Base-by-base conservation (phyloP, 2,797 vertebrate genomes). In the Dromococcyx pavoninus region DNA sequence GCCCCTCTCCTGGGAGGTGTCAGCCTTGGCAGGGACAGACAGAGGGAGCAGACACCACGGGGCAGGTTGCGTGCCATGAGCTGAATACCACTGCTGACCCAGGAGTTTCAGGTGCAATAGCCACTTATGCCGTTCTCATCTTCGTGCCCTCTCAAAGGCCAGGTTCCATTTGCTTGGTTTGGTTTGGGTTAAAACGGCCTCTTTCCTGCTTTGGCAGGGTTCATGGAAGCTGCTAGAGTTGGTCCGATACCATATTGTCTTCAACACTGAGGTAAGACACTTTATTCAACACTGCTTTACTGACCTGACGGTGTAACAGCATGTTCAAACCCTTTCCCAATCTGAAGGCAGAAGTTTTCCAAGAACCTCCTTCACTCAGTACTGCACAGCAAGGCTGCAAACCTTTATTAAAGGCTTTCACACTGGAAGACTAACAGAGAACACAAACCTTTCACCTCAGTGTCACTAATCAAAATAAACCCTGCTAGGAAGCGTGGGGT, bases 161-260 rank as follows among this genome's bases (percentile, higher is more conserved):
- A 48, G 17, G 13, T 1, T 30, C 35, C 7, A 32, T 41, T 48
- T 82, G 19, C 46, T 13, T 33, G 77, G 85, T 54, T 62, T 80
- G 32, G 21, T n/a, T 27, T 39, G 66, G 28, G 17, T 61, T 91
- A 58, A 96, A 89, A 39, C 2, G 7, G 9, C 33, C 5, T 93
- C 44, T 89, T 76, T 89, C 97, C 57, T 79, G 46, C 67, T 88
- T 94, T 37, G 82, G 17, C 93, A 99, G 99, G 99, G 99, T 50
- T 98, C 96, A 48, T 93, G 87, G 76, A 99, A 99, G 86, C 97
- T 99, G 91, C 93, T 98, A 94, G 99, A 99, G 95, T 97, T 99
- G 11, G 69, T 99, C 72, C 96, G 98, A 90, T 98, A 99, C 75
- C 99, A 99, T 96, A 86, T 99, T 12, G 79, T 99, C 62, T 75